Evolutionary conservation across 1,140 invertebrate genomes (phyloP).

Genomic region (Portunus trituberculatus): DNA sequence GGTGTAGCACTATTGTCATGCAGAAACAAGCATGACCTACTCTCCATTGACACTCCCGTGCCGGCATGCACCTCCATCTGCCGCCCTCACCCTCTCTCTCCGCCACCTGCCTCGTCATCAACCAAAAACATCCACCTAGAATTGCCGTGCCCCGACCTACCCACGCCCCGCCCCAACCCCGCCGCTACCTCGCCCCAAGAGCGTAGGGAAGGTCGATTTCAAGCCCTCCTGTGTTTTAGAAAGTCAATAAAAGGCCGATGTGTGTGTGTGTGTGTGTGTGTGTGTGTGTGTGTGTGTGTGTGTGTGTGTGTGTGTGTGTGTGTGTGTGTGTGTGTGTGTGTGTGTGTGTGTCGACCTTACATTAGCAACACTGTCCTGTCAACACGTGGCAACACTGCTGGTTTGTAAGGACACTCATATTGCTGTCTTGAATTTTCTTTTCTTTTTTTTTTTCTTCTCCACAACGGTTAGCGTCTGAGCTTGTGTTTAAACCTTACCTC

Average conservation of each 20-base stretch:
- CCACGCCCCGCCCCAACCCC: not conserved
- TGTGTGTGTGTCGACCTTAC: slow-evolving; percentile 32
- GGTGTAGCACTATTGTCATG: not conserved
- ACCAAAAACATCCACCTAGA: no score
- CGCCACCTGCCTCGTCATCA: not conserved
- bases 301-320: slow-evolving; percentile 40
- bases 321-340: slow-evolving; percentile 52
- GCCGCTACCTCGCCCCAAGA: not conserved
- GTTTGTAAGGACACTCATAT: not conserved
- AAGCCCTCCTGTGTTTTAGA: not conserved
- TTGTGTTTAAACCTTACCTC: slow-evolving; percentile 10
- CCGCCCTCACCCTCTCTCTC: not conserved
- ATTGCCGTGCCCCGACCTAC: not conserved
- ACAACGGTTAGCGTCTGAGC: not conserved
- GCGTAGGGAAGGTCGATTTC: not conserved
- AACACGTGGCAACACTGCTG: not conserved
- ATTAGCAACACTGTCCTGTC: not conserved
- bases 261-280: not conserved
- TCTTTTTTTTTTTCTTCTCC: not conserved
- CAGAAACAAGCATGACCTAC: not conserved
- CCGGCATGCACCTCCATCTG: not conserved
- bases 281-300: not conserved
- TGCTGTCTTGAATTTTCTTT: not conserved
- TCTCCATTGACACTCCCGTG: not conserved
- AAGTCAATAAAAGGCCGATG: no score